Conservation (phyloP, 2,888 invertebrate species). For the Tanypteryx hageni region DNA sequence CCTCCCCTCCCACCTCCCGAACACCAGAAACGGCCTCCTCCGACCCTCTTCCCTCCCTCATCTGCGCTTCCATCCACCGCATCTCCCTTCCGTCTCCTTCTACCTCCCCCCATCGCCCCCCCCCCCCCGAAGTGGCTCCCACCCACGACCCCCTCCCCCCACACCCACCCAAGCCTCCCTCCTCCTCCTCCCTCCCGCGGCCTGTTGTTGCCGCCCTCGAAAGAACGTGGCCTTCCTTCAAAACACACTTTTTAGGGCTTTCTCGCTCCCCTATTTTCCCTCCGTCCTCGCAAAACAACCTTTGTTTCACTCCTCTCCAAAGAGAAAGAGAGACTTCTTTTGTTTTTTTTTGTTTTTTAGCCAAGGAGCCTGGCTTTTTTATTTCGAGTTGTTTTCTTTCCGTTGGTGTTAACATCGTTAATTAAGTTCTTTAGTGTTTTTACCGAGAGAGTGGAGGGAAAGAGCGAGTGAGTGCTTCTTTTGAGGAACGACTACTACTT, state of each 20-base stretch:
- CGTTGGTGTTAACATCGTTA: conserved; percentile 8
- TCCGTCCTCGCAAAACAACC: conserved; percentile 6
- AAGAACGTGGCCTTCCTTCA: conserved; percentile 16
- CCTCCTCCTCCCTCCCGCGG: background rate
- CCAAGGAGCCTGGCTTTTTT: background rate
- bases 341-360: background rate
- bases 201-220: background rate
- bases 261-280: background rate
- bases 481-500: background rate
- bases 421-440: conserved; percentile 14
- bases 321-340: background rate
- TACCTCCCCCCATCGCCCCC: background rate
- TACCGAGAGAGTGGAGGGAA: background rate
- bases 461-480: background rate
- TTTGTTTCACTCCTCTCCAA: background rate
- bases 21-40: background rate
- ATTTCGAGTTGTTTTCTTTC: background rate
- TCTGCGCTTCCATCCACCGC: background rate
- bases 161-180: background rate
- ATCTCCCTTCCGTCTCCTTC: background rate
- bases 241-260: background rate
- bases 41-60: background rate
- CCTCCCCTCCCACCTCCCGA: background rate
- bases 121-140: background rate
- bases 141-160: background rate